Percentiles rank a stretch among this genome's conserved stretches.
Conservation (phyloP, 2,113 vertebrate genomes). For the Notothenia rossii region DNA sequence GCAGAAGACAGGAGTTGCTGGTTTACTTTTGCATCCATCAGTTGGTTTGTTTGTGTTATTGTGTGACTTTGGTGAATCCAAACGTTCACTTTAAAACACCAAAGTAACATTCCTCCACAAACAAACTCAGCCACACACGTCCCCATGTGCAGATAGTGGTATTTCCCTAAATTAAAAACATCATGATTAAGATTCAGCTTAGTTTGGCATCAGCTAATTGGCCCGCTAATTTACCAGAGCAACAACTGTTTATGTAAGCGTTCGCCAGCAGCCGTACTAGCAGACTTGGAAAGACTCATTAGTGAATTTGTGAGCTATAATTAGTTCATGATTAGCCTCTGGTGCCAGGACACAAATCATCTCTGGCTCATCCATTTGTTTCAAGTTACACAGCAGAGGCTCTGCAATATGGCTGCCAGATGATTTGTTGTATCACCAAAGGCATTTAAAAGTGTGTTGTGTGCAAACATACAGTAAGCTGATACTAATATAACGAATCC, state of each 20-base stretch:
- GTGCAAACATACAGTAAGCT: background rate
- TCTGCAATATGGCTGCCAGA: constrained; percentile 31
- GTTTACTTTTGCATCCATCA: no score
- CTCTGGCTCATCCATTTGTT: constrained; percentile 8
- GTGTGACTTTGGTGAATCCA: no score
- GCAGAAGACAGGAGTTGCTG: no score
- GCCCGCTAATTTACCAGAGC: background rate
- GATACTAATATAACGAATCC: no score
- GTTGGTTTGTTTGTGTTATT: no score
- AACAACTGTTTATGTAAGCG: background rate
- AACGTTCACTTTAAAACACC: no score
- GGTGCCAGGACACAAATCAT: background rate
- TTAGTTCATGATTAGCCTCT: background rate
- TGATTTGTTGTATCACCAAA: constrained; percentile 17
- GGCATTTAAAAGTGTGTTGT: constrained; percentile 2
- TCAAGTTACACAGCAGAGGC: background rate
- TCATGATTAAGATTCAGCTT: background rate
- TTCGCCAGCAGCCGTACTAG: background rate
- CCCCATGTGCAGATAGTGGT: background rate
- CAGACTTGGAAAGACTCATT: background rate
- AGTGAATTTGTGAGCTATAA: constrained; percentile 2
- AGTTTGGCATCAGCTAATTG: background rate
- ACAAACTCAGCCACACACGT: no score
- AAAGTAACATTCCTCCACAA: no score
- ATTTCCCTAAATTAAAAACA: background rate